These are phyloP conservation scores for Acromyrmex echinatior DNA, from an alignment of 1,140 invertebrate genomes.

Conservation along the genomic window DNA sequence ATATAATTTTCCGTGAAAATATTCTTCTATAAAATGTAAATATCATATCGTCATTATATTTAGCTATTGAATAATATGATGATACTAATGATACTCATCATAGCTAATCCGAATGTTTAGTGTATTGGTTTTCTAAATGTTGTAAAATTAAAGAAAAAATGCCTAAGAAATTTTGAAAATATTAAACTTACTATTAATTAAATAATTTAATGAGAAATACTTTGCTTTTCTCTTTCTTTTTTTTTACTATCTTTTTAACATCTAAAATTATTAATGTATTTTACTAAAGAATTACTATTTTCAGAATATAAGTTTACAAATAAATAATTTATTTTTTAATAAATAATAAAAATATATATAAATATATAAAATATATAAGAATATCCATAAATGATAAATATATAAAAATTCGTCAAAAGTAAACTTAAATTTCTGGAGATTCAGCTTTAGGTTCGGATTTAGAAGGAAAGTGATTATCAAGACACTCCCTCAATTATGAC, in stretches of 20 bases:
- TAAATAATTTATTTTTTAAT: slow-evolving; percentile 4
- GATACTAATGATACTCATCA: not conserved
- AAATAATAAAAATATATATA: not conserved
- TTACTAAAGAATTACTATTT: not conserved
- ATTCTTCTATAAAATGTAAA: slow-evolving; percentile 8
- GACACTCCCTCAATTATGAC: slow-evolving; percentile 6
- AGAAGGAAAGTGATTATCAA: not conserved
- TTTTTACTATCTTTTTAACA: not conserved
- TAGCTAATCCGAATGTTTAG: not conserved
- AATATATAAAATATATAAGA: not conserved
- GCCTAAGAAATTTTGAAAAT: not conserved
- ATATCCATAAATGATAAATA: too few species aligned
- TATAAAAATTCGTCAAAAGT: not conserved
- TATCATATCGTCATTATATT: slow-evolving; percentile 10
- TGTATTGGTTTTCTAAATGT: not conserved
- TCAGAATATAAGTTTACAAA: not conserved
- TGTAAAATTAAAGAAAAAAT: not conserved
- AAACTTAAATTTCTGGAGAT: not conserved
- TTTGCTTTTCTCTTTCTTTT: not conserved
- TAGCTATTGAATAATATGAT: not conserved
- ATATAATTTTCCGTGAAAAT: slow-evolving; percentile 8
- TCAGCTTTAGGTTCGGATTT: not conserved
- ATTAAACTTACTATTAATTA: not conserved
- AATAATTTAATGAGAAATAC: not conserved
- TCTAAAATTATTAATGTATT: too few species aligned